Evolutionary conservation across 1,140 invertebrate species (phyloP).

Genomic region (Ceratina australensis): DNA sequence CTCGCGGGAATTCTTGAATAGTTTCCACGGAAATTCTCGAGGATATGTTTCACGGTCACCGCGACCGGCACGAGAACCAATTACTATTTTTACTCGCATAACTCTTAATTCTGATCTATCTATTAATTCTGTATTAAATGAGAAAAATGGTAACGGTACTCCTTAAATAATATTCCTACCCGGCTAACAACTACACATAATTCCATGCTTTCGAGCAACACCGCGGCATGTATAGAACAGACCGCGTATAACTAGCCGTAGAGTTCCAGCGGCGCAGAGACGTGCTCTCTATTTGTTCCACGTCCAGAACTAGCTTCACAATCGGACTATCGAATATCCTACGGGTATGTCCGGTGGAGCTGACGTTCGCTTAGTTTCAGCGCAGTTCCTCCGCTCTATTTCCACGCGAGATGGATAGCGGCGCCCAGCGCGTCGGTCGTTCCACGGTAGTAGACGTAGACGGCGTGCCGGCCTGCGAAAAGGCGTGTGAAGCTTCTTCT

Average conservation of each 20-base stretch:
- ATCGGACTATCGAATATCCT: conserved; percentile 61
- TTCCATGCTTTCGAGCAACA: too few relatives aligned
- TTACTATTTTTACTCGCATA: too few relatives aligned
- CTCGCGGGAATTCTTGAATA: neutral
- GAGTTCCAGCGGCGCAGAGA: neutral
- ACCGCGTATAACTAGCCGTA: neutral
- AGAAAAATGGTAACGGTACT: too few relatives aligned
- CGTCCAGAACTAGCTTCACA: conserved; percentile 3
- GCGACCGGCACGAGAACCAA: too few relatives aligned
- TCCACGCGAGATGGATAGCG: conserved; percentile 44
- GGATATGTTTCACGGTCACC: too few relatives aligned
- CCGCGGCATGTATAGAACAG: neutral
- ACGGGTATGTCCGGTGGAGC: conserved; percentile 46
- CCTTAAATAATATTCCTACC: too few relatives aligned
- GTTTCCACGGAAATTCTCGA: neutral
- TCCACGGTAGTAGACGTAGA: too few relatives aligned
- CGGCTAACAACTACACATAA: too few relatives aligned
- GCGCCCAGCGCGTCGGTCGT: neutral
- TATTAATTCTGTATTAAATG: neutral
- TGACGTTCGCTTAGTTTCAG: conserved; percentile 55
- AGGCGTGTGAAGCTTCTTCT: conserved; percentile 7
- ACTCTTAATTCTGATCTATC: too few relatives aligned
- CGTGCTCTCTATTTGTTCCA: conserved; percentile 34
- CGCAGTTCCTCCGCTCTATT: conserved; percentile 3
- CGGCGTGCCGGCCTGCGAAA: conserved; percentile 2